A percentile compares a stretch with the other conserved stretches of the same genome.
phyloP scores from a whole-genome alignment of 2,888 invertebrate species.

The Lycophotia porphyrea region DNA sequence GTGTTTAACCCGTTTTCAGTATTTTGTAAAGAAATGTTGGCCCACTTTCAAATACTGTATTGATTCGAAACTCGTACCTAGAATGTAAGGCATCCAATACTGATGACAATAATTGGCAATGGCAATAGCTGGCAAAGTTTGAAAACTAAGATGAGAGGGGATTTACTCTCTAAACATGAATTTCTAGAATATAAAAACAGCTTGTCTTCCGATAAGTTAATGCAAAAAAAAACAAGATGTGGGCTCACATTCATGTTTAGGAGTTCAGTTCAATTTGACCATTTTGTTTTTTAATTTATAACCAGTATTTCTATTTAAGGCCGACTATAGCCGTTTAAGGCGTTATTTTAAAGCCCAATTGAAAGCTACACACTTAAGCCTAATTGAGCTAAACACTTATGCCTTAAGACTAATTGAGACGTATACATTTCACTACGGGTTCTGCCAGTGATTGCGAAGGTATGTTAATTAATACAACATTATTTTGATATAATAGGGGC shows the following conservation, averaged over 20 bases:
- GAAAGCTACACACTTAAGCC: too few species aligned
- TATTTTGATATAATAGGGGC: background rate
- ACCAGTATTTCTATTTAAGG: slow-evolving; percentile 4
- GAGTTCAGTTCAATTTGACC: background rate
- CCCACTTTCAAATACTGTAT: slow-evolving; percentile 42
- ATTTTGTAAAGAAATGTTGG: slow-evolving; percentile 38
- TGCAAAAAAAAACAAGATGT: background rate
- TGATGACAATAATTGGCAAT: slow-evolving; percentile 5
- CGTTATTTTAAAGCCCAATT: too few species aligned
- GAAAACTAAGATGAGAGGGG: background rate
- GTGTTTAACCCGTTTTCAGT: slow-evolving; percentile 30
- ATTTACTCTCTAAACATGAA: background rate
- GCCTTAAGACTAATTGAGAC: too few species aligned
- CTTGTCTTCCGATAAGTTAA: background rate
- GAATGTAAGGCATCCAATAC: background rate
- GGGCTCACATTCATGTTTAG: background rate
- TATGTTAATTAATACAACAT: background rate
- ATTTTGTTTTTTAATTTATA: background rate
- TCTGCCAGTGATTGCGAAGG: background rate
- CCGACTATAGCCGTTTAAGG: background rate
- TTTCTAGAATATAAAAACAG: background rate
- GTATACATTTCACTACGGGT: background rate
- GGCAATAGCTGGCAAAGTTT: slow-evolving; percentile 1
- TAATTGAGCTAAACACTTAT: too few species aligned
- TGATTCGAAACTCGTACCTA: slow-evolving; percentile 16